phyloP scores from a whole-genome alignment of 2,113 vertebrate species.

The Pterophyllum scalare region DNA sequence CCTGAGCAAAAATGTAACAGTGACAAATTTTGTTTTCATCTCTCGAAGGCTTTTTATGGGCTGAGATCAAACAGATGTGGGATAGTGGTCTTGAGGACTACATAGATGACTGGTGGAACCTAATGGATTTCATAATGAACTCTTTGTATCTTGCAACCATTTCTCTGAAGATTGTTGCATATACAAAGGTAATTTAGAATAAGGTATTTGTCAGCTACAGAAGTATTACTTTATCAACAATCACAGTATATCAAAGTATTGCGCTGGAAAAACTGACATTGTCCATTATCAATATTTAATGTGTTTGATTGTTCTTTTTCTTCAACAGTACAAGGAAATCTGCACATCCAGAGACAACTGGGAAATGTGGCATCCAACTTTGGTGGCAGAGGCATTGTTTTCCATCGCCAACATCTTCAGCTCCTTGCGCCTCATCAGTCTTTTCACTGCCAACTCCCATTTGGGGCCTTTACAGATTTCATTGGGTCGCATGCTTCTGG shows the following conservation, averaged over 20 bases:
- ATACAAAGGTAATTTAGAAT: constrained; percentile 85
- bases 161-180: constrained; percentile 95
- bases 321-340: constrained; percentile 85
- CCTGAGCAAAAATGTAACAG: neutral
- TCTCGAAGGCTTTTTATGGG: constrained; percentile 95
- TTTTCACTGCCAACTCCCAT: constrained; percentile 98
- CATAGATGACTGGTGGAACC: constrained; percentile 99
- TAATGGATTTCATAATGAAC: constrained; percentile 99
- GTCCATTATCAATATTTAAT: neutral
- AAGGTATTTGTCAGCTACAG: neutral
- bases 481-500: constrained; percentile 96
- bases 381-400: constrained; percentile 95
- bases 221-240: neutral
- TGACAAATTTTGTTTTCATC: neutral
- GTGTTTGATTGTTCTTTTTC: neutral
- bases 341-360: constrained; percentile 81
- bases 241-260: neutral
- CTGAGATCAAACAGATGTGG: constrained; percentile 99
- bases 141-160: constrained; percentile 96
- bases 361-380: constrained; percentile 97
- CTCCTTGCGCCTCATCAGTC: constrained; percentile 94
- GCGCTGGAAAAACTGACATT: neutral
- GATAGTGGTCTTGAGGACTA: constrained; percentile 96
- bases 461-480: constrained; percentile 98
- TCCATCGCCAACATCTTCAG: constrained; percentile 99